Evolutionary conservation across 1,140 invertebrate species (phyloP).

Genomic region (Batillaria attramentaria): DNA sequence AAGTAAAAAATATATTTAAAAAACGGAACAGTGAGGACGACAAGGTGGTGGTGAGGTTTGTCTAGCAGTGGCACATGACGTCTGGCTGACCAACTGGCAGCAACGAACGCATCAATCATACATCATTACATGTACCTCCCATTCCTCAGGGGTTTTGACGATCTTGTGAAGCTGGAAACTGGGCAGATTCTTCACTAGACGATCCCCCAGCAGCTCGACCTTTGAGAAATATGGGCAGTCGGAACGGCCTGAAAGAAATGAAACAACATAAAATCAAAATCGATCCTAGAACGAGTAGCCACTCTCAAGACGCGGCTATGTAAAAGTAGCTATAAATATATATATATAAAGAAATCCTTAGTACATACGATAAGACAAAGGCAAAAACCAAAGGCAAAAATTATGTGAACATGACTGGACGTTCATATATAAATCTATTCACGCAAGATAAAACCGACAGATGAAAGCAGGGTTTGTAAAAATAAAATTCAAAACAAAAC

Average conservation of each 20-base stretch:
- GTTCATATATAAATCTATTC: background rate
- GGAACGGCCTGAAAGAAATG: slow-evolving; percentile 61
- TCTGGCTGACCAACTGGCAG: too few relatives aligned
- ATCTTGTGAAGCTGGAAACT: slow-evolving; percentile 71
- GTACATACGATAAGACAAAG: background rate
- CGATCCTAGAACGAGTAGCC: background rate
- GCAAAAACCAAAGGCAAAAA: background rate
- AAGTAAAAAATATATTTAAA: too few relatives aligned
- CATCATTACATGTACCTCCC: slow-evolving; percentile 68
- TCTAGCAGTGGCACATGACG: background rate
- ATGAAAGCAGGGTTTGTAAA: too few relatives aligned
- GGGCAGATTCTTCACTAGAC: slow-evolving; percentile 64
- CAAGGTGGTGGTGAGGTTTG: background rate
- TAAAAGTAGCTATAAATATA: background rate
- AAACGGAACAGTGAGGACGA: background rate
- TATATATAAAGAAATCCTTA: background rate
- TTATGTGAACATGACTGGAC: background rate
- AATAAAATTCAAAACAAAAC: background rate
- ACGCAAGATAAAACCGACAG: background rate
- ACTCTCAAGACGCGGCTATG: background rate
- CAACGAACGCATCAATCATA: background rate
- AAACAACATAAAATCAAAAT: background rate
- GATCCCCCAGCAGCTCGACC: slow-evolving; percentile 69
- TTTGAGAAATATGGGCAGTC: slow-evolving; percentile 71
- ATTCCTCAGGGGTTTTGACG: slow-evolving; percentile 62